A percentile compares a stretch with the other conserved stretches of the same genome.
Evolutionary conservation across 2,113 vertebrate species (phyloP).

Genomic region (Enhydra lutris): DNA sequence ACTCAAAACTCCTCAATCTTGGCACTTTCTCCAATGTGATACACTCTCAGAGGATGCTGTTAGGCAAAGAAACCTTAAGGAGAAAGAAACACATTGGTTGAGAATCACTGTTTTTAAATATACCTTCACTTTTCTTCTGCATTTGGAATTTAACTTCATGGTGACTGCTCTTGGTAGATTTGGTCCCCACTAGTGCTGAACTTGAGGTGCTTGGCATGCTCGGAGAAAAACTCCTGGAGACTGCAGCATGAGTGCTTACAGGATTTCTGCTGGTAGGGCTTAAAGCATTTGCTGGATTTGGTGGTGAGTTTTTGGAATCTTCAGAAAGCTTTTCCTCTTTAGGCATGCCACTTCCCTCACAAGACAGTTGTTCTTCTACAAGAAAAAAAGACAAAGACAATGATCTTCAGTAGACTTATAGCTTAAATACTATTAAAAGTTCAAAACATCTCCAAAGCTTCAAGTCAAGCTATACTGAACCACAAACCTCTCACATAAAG

Average conservation of each 20-base stretch:
- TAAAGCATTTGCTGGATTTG: slow-evolving; percentile 86
- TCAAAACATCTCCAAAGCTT: slow-evolving; percentile 4
- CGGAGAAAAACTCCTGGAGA: slow-evolving; percentile 78
- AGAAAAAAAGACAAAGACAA: slow-evolving; percentile 49
- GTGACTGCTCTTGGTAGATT: slow-evolving; percentile 73
- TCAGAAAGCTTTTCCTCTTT: slow-evolving; percentile 89
- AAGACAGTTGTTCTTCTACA: slow-evolving; percentile 88
- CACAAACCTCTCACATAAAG: slow-evolving; percentile 17
- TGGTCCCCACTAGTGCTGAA: slow-evolving; percentile 77
- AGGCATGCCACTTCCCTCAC: slow-evolving; percentile 84
- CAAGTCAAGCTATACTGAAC: background rate
- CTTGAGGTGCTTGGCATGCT: slow-evolving; percentile 76
- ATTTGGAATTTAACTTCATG: slow-evolving; percentile 83
- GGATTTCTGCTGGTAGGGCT: slow-evolving; percentile 80
- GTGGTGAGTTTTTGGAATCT: slow-evolving; percentile 86
- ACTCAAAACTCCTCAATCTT: background rate
- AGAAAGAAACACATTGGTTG: slow-evolving; percentile 7
- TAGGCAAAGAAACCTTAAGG: background rate
- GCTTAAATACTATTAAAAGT: slow-evolving; percentile 4
- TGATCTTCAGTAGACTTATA: slow-evolving; percentile 32
- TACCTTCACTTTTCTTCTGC: slow-evolving; percentile 92
- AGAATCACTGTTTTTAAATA: slow-evolving; percentile 47
- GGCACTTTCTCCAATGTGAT: slow-evolving; percentile 8
- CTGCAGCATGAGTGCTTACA: slow-evolving; percentile 80
- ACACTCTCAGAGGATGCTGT: background rate